Evolutionary conservation across 2,888 invertebrate species (phyloP), one percentile per base, ranked within the genome.

Genomic region (Scotopteryx bipunctaria): DNA sequence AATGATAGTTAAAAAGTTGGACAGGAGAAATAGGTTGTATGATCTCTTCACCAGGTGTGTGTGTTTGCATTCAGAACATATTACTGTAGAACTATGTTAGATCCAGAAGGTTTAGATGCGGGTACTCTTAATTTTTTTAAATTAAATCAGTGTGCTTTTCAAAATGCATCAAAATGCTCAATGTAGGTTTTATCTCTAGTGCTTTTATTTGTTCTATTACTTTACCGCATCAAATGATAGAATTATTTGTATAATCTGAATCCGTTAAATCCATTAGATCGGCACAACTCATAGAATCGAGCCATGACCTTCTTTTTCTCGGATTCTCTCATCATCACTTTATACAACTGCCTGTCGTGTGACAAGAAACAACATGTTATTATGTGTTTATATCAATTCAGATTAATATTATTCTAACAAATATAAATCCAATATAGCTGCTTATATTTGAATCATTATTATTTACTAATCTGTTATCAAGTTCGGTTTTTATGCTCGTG

Each of bases 21-120:
- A 53, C 19, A 44, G 47, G 61, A 58, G 48, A 48, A 45, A 55
- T 54, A 59, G 36, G 36, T 48, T 32, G 52, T 43, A 66, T 55
- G 38, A 55, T 62, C 55, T 46, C 53, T 56, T 58, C 55, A 61
- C 59, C 60, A 60, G 47, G 59, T 69, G 63, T 66, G 45, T 54
- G 66, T 68, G 69, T 70, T 84, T 85, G 86, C 87, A 88, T 86
- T 89, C 86, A 86, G 86, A 85, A 85, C 84, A 86, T 83, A 82
- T 85, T 59, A 43, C 54, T 49, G 56, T 54, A 49, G 50, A 38
- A 32, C 17, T 33, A 25, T 48, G 54, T 54, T 54, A 54, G 53
- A 44, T 42, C 33, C 40, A 48, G 33, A 43, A 53, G 54, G 47
- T 40, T 51, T 19, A 23, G 27, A 43, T 48, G 48, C 41, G 25